phyloP scores from a whole-genome alignment of 2,888 invertebrate species.

The Colostygia pectinataria region DNA sequence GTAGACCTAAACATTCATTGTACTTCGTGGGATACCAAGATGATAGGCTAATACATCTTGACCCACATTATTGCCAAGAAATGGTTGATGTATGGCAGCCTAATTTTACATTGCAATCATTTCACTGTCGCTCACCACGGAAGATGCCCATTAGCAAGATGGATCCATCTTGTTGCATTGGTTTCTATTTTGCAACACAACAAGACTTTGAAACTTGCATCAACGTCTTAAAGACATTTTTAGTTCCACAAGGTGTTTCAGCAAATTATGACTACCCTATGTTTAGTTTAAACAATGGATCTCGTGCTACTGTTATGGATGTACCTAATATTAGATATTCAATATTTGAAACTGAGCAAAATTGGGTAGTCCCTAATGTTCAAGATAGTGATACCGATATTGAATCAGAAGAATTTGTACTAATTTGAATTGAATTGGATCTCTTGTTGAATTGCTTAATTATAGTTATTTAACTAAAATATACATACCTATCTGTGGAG shows the following conservation, averaged over 20 bases:
- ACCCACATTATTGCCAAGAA: conserved; percentile 97
- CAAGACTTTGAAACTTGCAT: conserved; percentile 90
- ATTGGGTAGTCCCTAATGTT: conserved; percentile 71
- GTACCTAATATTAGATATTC: conserved; percentile 81
- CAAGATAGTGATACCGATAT: conserved; percentile 85
- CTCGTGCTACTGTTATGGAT: conserved; percentile 83
- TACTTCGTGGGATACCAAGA: conserved; percentile 98
- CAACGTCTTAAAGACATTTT: conserved; percentile 85
- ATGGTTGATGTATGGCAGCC: conserved; percentile 92
- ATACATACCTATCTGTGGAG: conserved; percentile 17
- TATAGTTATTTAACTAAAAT: conserved; percentile 25
- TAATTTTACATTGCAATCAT: conserved; percentile 89
- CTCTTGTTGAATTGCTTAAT: conserved; percentile 19
- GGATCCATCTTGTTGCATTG: conserved; percentile 96
- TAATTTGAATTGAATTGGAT: conserved; percentile 60
- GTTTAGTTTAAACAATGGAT: conserved; percentile 91
- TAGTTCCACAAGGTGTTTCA: conserved; percentile 71
- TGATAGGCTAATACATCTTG: conserved; percentile 94
- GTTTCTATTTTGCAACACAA: conserved; percentile 91
- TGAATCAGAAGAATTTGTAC: conserved; percentile 89
- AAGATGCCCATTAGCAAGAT: conserved; percentile 93
- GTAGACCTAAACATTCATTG: conserved; percentile 95
- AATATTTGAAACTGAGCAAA: conserved; percentile 79
- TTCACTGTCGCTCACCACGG: conserved; percentile 93
- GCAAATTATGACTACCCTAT: conserved; percentile 89